phyloP scores from a whole-genome alignment of 2,888 invertebrate species.

The Poecilus cupreus region DNA sequence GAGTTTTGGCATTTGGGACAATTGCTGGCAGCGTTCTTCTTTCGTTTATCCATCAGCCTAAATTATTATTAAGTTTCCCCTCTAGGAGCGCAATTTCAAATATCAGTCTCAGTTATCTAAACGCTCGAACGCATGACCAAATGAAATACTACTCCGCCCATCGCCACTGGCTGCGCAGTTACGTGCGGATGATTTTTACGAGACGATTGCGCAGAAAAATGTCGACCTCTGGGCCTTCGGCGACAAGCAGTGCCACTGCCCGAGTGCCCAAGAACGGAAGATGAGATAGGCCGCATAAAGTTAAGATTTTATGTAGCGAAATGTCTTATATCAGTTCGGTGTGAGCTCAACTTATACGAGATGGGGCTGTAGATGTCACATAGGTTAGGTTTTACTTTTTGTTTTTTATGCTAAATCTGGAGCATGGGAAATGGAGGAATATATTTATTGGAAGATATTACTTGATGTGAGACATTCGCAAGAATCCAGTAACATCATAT shows the following conservation, averaged over 20 bases:
- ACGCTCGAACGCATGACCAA: not conserved
- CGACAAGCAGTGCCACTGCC: not conserved
- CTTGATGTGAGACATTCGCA: no score
- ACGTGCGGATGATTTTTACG: conserved; percentile 27
- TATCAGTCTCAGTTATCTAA: conserved; percentile 7
- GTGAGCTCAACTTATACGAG: not conserved
- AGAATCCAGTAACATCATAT: no score
- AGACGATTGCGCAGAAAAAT: conserved; percentile 27
- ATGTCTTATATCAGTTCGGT: conserved; percentile 17
- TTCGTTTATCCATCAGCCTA: no score
- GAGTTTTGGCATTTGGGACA: no score
- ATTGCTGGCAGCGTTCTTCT: no score
- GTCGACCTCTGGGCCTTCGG: not conserved
- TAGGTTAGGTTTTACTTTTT: not conserved
- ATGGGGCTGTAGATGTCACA: conserved; percentile 21
- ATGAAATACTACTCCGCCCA: conserved; percentile 17
- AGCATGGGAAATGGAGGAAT: not conserved
- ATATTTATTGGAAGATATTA: not conserved
- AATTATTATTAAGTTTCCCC: no score
- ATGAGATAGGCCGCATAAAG: conserved; percentile 45
- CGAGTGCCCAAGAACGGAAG: not conserved
- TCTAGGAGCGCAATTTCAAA: no score
- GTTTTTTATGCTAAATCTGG: conserved; percentile 26
- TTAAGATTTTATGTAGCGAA: conserved; percentile 50
- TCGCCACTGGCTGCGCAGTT: not conserved